These are phyloP conservation scores for Artemisiospiza belli DNA, from an alignment of 2,113 vertebrate genomes.

Conservation along the genomic window DNA sequence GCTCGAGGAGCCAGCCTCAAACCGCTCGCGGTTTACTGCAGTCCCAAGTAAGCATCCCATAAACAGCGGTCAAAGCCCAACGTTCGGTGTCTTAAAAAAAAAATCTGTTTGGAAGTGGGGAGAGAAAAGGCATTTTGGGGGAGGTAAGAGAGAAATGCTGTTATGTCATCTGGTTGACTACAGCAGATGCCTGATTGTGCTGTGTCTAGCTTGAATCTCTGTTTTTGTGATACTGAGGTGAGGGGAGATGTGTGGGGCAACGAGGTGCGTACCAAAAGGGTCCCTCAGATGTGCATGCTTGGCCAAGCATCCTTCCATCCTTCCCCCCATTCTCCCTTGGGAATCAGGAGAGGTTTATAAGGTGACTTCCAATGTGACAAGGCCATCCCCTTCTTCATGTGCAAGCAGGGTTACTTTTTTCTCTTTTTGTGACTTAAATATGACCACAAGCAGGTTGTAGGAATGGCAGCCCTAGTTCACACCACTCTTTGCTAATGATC, in stretches of 20 bases:
- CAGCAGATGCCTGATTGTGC: background rate
- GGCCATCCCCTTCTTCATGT: background rate
- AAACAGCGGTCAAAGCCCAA: background rate
- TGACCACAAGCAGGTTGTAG: background rate
- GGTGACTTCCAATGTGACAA: background rate
- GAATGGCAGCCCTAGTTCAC: background rate
- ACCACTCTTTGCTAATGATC: background rate
- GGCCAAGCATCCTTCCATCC: accelerated
- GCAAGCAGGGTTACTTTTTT: background rate
- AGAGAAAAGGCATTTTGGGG: background rate
- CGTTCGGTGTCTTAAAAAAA: background rate
- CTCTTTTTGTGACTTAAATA: background rate
- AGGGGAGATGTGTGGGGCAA: background rate
- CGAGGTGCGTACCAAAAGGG: accelerated
- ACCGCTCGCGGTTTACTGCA: background rate
- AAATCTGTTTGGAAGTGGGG: background rate
- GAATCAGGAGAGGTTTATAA: background rate
- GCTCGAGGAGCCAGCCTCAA: constrained; percentile 43
- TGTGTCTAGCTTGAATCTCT: background rate
- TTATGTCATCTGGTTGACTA: background rate
- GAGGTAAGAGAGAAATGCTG: background rate
- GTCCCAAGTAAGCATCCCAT: background rate
- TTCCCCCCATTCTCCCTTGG: background rate
- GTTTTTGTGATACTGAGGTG: background rate
- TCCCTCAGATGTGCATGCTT: background rate